Percentiles rank a stretch among this genome's conserved stretches.
Evolutionary conservation across 2,797 vertebrate species (phyloP).

Genomic region (Acridotheres tristis): DNA sequence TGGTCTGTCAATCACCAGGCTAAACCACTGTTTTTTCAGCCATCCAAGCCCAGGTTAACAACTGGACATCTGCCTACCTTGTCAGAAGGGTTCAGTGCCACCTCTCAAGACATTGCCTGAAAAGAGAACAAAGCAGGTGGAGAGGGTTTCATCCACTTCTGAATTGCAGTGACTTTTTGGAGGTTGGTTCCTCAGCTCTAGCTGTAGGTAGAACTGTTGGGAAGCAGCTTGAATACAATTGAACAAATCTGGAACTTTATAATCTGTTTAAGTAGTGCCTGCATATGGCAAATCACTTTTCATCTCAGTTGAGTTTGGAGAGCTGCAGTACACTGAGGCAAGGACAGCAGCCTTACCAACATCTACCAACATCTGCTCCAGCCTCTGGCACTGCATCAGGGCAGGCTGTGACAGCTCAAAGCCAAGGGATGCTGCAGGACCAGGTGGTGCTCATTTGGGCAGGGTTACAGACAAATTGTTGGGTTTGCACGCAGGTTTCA

Average conservation of each 20-base stretch:
- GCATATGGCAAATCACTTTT: neutral
- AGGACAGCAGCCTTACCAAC: neutral
- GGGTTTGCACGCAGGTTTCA: rapidly evolving
- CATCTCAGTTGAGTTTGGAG: neutral
- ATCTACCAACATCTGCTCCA: rapidly evolving
- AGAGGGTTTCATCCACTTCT: neutral
- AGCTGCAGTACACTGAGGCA: neutral
- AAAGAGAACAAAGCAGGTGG: neutral
- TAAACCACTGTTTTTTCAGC: neutral
- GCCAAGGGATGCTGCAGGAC: neutral
- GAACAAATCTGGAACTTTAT: neutral
- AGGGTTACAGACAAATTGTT: neutral
- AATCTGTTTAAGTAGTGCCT: neutral
- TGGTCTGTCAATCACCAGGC: neutral
- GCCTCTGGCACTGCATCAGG: neutral
- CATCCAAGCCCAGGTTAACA: neutral
- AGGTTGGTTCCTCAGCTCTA: neutral
- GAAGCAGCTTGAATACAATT: neutral
- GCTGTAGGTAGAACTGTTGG: neutral
- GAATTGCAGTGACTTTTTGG: neutral
- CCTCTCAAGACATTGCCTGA: neutral
- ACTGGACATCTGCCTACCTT: neutral
- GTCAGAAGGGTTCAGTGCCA: neutral
- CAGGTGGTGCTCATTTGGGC: neutral
- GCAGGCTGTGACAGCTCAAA: neutral